Conservation (phyloP, 2,113 vertebrate species). For the Chloropsis cyanopogon region DNA sequence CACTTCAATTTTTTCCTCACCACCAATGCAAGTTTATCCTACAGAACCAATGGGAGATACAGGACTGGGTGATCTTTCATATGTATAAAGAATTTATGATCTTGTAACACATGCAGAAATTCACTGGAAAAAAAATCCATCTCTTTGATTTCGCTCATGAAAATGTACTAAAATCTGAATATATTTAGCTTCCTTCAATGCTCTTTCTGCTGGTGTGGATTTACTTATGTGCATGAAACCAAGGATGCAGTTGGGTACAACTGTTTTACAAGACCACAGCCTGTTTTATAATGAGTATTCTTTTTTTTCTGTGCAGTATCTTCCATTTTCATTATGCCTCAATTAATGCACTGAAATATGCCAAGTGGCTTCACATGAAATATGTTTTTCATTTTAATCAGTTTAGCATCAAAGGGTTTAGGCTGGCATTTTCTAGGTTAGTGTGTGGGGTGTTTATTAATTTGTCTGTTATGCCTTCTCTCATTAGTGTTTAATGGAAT, state of each 20-base stretch:
- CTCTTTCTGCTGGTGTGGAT: not conserved
- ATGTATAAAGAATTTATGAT: not conserved
- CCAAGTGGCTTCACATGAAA: constrained; percentile 41
- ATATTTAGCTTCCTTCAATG: not conserved
- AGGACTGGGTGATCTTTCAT: not conserved
- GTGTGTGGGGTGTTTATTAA: constrained; percentile 62
- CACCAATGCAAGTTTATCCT: not conserved
- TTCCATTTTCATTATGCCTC: constrained; percentile 50
- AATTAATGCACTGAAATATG: constrained; percentile 50
- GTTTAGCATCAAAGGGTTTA: constrained; percentile 63
- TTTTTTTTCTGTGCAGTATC: not conserved
- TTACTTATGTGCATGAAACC: not conserved
- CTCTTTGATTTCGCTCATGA: not conserved
- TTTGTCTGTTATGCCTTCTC: constrained; percentile 54
- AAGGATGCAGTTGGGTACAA: not conserved
- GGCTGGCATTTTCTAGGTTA: constrained; percentile 51
- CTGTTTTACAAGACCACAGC: not conserved
- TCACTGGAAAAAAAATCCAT: not conserved
- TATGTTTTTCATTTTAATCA: constrained; percentile 63
- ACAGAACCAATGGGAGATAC: not conserved
- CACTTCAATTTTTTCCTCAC: not conserved
- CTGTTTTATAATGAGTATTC: not conserved
- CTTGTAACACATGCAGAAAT: not conserved
- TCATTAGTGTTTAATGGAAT: constrained; percentile 68
- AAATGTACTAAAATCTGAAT: not conserved